phyloP scores from a whole-genome alignment of 30 jellyfish, hydroid and myxozoan genomes.

The Hydractinia symbiolongicarpus region DNA sequence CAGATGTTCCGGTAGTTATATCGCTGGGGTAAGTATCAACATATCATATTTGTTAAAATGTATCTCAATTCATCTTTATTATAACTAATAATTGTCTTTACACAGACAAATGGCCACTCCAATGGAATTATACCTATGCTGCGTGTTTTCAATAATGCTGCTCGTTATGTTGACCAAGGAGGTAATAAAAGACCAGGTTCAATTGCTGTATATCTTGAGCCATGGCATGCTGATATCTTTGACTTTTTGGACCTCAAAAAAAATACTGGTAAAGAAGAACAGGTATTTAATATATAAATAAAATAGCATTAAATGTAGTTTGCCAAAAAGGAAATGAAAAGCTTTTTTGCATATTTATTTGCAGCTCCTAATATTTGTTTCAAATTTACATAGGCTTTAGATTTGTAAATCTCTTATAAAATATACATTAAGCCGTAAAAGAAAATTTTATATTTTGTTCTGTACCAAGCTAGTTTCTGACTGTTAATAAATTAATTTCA shows the following conservation, averaged over 20 bases:
- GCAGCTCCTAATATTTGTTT: too few relatives aligned
- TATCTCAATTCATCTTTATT: too few relatives aligned
- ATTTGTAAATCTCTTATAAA: too few relatives aligned
- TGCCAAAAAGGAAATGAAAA: too few relatives aligned
- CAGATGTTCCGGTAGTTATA: conserved; percentile 92
- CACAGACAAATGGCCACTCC: conserved; percentile 89
- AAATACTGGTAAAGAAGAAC: conserved; percentile 95
- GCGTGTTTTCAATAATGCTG: conserved; percentile 79
- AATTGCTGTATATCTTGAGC: conserved; percentile 86
- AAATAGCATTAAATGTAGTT: too few relatives aligned
- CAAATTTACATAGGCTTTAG: too few relatives aligned
- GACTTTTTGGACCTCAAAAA: conserved; percentile 83
- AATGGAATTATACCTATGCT: conserved; percentile 94
- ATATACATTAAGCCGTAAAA: too few relatives aligned
- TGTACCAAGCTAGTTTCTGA: too few relatives aligned
- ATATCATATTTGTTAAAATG: too few relatives aligned
- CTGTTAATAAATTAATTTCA: too few relatives aligned
- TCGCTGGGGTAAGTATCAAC: conserved; percentile 73
- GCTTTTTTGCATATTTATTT: too few relatives aligned
- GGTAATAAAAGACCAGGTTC: conserved; percentile 99
- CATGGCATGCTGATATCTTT: conserved; percentile 98
- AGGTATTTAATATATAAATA: background rate
- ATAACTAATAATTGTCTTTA: background rate
- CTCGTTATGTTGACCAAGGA: conserved; percentile 98
- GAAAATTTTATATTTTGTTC: too few relatives aligned